Base-by-base conservation (phyloP, 2,113 vertebrate genomes). In the Tragelaphus imberbis region DNA sequence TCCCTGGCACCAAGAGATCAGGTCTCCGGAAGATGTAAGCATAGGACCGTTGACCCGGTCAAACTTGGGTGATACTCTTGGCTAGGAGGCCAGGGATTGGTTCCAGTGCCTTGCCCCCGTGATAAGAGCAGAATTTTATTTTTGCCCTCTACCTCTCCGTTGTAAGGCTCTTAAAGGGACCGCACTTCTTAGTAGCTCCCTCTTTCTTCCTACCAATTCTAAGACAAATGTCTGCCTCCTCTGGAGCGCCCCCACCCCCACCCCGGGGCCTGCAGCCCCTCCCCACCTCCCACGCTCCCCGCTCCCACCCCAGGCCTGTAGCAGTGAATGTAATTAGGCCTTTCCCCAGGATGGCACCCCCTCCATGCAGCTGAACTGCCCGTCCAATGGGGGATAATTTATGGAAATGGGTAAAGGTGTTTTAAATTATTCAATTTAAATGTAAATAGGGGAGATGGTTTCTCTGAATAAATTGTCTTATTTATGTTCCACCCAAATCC, bases 361-460 rank as follows among this genome's bases (percentile, higher is more conserved):
- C 97, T 36, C 94, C 2, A 7, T 5, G 0, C 51, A 82, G 97
- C 61, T 36, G 96, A 53, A 93, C 95, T 97, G 96, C 95, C 95
- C 23, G 25, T 95, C 97, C 98, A 92, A 88, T 36, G 6, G 97
- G 97, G 97, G 98, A 97, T 96, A 98, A 99, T 98, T 99, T 98
- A 99, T 98, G 98, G 98, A 98, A 99, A 98, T 84, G 30, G 84
- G 94, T 97, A 97, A 98, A 98, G 98, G 97, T 98, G 97, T 96
- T 99, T 98, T 99, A 99, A 99, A 99, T 99, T 99, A 99, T 99
- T 99, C 98, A 99, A 99, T 99, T 99, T 99, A 99, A 99, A 99
- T 99, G 98, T 98, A 99, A 99, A 99, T 99, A 98, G 93, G 97
- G 96, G 94, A 98, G 97, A 98, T 97, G 90, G 82, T 98, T 98